Percentiles rank a stretch among this genome's conserved stretches.
phyloP scores from a whole-genome alignment of 2,113 vertebrate species.

The Urocynchramus pylzowi region DNA sequence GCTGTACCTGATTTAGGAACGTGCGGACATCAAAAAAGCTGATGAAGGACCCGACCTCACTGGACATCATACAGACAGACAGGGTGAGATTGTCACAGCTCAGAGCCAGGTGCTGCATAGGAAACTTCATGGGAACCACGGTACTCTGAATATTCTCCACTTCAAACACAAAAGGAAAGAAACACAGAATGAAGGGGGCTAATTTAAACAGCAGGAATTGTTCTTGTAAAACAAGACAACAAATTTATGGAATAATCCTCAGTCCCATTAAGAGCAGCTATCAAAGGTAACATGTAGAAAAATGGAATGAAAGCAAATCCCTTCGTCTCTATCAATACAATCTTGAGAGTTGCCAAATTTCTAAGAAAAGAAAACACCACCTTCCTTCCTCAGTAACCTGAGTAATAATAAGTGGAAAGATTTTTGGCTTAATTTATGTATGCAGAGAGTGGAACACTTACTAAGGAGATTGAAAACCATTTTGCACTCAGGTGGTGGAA shows the following conservation, averaged over 20 bases:
- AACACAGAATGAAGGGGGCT: not conserved
- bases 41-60: constrained; percentile 74
- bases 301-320: not conserved
- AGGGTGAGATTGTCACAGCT: constrained; percentile 91
- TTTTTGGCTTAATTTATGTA: not conserved
- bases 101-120: constrained; percentile 87
- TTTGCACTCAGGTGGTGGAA: not conserved
- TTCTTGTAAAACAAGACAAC: not conserved
- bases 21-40: constrained; percentile 91
- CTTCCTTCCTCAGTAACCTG: not conserved
- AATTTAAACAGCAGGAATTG: not conserved
- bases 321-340: not conserved
- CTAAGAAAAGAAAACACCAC: not conserved
- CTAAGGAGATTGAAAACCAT: not conserved
- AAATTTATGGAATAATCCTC: not conserved
- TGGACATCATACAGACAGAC: constrained; percentile 82
- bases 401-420: not conserved
- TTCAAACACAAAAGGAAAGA: constrained; percentile 46
- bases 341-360: not conserved
- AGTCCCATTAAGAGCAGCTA: not conserved
- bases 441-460: not conserved
- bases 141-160: constrained; percentile 78
- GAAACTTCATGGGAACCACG: constrained; percentile 75
- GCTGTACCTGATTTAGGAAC: constrained; percentile 86
- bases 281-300: not conserved